Evolutionary conservation across 1,140 invertebrate genomes (phyloP).

Genomic region (Psilanteris sp.): DNA sequence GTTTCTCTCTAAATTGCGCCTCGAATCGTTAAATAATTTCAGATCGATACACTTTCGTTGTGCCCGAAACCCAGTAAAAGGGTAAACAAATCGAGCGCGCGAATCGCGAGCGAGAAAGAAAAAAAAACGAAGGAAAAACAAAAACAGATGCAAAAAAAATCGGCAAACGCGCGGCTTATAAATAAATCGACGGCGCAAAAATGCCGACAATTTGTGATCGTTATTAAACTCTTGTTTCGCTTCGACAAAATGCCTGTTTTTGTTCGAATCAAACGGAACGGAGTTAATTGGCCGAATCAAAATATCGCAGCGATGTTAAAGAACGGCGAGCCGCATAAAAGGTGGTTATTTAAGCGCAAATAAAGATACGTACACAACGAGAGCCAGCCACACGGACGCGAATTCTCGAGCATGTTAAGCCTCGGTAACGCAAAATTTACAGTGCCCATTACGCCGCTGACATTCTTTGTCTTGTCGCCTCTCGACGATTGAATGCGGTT

Average conservation of each 20-base stretch:
- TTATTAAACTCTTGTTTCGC: too few relatives aligned
- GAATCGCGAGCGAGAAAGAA: too few relatives aligned
- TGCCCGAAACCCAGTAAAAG: too few relatives aligned
- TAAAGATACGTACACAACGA: slow-evolving; percentile 33
- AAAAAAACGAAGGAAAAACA: too few relatives aligned
- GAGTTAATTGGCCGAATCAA: slow-evolving; percentile 33
- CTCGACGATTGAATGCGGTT: slow-evolving; percentile 63
- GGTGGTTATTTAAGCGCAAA: slow-evolving; percentile 36
- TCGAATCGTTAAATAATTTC: slow-evolving; percentile 16
- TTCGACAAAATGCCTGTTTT: neutral
- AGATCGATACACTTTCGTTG: slow-evolving; percentile 4
- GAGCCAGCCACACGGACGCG: slow-evolving; percentile 3
- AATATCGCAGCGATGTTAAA: slow-evolving; percentile 25
- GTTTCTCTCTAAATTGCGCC: slow-evolving; percentile 38
- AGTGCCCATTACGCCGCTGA: slow-evolving; percentile 71
- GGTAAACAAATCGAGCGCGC: too few relatives aligned
- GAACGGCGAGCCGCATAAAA: slow-evolving; percentile 12
- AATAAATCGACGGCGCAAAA: too few relatives aligned
- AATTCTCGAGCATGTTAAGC: slow-evolving; percentile 40
- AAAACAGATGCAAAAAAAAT: too few relatives aligned
- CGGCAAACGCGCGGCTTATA: too few relatives aligned
- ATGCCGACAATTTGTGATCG: too few relatives aligned
- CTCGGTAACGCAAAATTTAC: slow-evolving; percentile 72
- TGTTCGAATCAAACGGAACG: slow-evolving; percentile 1
- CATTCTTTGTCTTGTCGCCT: slow-evolving; percentile 75